Conservation (phyloP, 2,797 vertebrate species). For the Australoheros facetus region DNA sequence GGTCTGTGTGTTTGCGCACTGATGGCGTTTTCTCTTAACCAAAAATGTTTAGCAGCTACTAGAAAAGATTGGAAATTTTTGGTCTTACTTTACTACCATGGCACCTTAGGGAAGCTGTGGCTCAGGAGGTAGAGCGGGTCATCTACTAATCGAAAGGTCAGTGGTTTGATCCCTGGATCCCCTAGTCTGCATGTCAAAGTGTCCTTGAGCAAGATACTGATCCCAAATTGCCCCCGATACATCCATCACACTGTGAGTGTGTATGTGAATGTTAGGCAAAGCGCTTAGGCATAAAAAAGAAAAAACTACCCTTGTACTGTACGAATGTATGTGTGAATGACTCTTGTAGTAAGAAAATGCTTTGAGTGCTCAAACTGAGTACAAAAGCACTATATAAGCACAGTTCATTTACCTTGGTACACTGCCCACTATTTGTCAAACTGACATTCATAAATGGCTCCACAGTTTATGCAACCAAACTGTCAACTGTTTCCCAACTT, state of each 20-base stretch:
- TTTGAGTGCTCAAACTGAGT: neutral
- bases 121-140: neutral
- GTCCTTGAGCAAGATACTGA: neutral
- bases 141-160: neutral
- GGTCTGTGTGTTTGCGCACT: neutral
- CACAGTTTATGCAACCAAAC: neutral
- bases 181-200: neutral
- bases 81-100: neutral
- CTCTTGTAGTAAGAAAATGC: neutral
- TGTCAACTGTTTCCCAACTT: neutral
- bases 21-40: fast-evolving
- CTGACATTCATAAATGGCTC: neutral
- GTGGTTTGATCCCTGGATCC: neutral
- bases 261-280: no score
- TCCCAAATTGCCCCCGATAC: neutral
- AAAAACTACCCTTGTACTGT: no score
- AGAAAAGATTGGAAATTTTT: neutral
- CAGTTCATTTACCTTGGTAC: neutral
- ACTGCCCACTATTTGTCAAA: neutral
- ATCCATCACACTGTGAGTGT: fast-evolving
- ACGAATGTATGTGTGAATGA: neutral
- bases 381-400: neutral
- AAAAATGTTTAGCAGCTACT: neutral
- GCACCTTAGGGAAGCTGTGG: neutral
- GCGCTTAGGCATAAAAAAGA: no score